Evolutionary conservation across 2,113 vertebrate genomes (phyloP), one percentile per base, ranked within the genome.

Genomic region (Onychostoma macrolepis): DNA sequence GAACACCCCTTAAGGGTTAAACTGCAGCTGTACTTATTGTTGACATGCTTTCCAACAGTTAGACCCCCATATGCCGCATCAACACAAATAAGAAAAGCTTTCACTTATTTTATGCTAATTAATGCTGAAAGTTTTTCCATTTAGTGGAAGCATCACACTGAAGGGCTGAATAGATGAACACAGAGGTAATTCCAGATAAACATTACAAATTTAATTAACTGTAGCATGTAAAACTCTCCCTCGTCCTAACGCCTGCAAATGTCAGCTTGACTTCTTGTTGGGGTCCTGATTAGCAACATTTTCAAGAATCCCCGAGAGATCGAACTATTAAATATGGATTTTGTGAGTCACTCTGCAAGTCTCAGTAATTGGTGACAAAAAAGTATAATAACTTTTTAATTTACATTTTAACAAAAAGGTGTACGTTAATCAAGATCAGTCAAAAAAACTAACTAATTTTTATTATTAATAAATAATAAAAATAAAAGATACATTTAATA

Each of bases 51-150:
- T 78, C 76, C 76, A 53, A 33, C 48, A 53, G 30, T 71, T 24
- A 71, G 36, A 74, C 56, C 8, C 56, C 56, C 56, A 61, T n/a
- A 61, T 61, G 56, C 56, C 8, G 8, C 56, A 61, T 61, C 56
- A 61, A n/a, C 56, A 61, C 56, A 61, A 61, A 61, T 61, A 61
- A 61, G 24, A 61, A 61, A 61, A 61, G 56, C 56, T 61, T 61
- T n/a, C 4, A 74, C 4, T 74, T 41, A 72, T 38, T 72, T 41
- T 13, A 74, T 13, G 71, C 71, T 41, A 74, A 74, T 74, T 41
- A 74, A 74, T 41, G 36, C 71, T n/a, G 71, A n/a, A 71, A 4
- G 71, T 74, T 24, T 41, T 11, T 74, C 71, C 71, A 41, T 41
- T 74, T 12, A n/a, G 30, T 41, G 36, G 36, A 72, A 38, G 33